These are phyloP conservation scores for Helarctos malayanus DNA, from an alignment of 2,797 vertebrate genomes.

Conservation along the genomic window DNA sequence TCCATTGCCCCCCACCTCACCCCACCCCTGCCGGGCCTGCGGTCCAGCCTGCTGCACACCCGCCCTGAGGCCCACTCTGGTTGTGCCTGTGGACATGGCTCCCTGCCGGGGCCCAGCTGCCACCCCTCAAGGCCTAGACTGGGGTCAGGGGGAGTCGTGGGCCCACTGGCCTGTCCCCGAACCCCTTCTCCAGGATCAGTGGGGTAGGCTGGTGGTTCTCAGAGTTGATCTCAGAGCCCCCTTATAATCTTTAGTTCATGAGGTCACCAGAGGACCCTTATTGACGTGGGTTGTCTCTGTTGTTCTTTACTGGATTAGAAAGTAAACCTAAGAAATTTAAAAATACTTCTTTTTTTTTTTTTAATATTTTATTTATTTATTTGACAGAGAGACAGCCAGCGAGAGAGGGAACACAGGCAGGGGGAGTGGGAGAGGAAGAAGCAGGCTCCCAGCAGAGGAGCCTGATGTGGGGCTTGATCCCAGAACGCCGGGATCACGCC, in stretches of 20 bases:
- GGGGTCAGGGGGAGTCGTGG: not conserved
- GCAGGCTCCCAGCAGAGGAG: too few species aligned
- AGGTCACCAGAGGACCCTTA: not conserved
- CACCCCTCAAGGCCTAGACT: not conserved
- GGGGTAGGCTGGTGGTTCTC: accelerated
- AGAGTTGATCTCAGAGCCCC: not conserved
- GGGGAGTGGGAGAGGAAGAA: too few species aligned
- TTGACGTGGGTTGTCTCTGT: accelerated
- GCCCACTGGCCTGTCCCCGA: not conserved
- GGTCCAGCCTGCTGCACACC: not conserved
- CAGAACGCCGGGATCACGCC: too few species aligned
- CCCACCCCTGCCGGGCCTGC: not conserved
- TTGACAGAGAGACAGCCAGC: too few species aligned
- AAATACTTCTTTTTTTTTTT: not conserved
- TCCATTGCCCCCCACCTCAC: not conserved
- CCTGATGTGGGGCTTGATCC: too few species aligned
- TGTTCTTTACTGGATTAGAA: not conserved
- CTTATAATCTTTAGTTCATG: accelerated
- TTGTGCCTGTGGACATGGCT: not conserved
- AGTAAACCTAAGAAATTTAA: not conserved
- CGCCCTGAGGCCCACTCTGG: not conserved
- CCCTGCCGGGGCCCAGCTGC: too few species aligned
- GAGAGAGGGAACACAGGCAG: too few species aligned
- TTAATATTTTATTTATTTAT: too few species aligned
- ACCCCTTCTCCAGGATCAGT: accelerated